These are phyloP conservation scores for Cotesia typhae DNA, from an alignment of 1,140 invertebrate species.

Conservation along the genomic window DNA sequence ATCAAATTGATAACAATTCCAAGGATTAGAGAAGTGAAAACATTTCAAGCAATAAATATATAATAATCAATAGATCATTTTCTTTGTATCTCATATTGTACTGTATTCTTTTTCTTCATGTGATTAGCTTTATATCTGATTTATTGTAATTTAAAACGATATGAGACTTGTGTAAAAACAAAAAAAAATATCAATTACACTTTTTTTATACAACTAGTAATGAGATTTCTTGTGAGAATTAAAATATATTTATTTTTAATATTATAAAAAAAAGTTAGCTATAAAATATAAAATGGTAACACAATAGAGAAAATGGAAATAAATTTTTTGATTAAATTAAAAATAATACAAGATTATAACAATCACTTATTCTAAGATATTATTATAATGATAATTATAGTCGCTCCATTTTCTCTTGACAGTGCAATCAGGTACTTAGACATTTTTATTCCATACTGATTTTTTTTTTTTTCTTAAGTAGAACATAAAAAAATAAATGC, in stretches of 20 bases:
- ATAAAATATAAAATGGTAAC: background rate
- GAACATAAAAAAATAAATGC: background rate
- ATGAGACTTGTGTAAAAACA: slow-evolving; percentile 6
- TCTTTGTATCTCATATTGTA: slow-evolving; percentile 12
- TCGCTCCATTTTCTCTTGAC: slow-evolving; percentile 27
- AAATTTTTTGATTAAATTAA: slow-evolving; percentile 31
- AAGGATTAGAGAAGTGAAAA: slow-evolving; percentile 23
- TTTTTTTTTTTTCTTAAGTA: slow-evolving; percentile 16
- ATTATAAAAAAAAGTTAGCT: background rate
- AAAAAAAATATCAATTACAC: slow-evolving; percentile 27
- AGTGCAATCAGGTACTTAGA: slow-evolving; percentile 48
- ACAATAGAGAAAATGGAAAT: slow-evolving; percentile 10
- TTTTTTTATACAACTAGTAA: slow-evolving; percentile 44
- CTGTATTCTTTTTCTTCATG: slow-evolving; percentile 26
- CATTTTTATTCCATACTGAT: slow-evolving; percentile 13
- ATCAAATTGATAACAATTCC: slow-evolving; percentile 39
- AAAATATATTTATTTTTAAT: background rate
- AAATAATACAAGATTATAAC: slow-evolving; percentile 17
- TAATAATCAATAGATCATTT: background rate
- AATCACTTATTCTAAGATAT: background rate
- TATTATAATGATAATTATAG: too few relatives aligned
- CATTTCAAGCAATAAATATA: slow-evolving; percentile 11
- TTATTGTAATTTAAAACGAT: slow-evolving; percentile 23
- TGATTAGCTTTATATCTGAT: slow-evolving; percentile 19
- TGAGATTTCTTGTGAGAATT: slow-evolving; percentile 35